These are phyloP conservation scores for Pachymerium ferrugineum DNA, from an alignment of 2,888 invertebrate species.

Conservation along the genomic window DNA sequence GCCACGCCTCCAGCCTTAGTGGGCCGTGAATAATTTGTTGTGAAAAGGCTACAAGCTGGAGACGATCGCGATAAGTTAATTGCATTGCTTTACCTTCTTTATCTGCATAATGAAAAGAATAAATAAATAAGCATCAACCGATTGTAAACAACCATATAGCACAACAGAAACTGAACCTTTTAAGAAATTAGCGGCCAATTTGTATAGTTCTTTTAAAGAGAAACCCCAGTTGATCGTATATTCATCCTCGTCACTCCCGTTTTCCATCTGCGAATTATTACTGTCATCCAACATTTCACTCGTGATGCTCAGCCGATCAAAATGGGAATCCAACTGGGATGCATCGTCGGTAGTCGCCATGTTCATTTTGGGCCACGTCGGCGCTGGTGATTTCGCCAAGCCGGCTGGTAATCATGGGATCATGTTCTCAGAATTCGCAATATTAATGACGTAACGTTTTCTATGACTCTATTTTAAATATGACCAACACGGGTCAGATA, in stretches of 20 bases:
- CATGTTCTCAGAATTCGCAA: too few relatives aligned
- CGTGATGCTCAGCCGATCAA: conserved; percentile 27
- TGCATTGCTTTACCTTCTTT: conserved; percentile 97
- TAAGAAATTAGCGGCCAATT: conserved; percentile 81
- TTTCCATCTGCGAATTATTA: not conserved
- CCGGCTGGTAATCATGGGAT: not conserved
- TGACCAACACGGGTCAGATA: too few relatives aligned
- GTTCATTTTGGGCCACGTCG: conserved; percentile 16
- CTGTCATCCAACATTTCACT: not conserved
- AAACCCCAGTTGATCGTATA: conserved; percentile 49
- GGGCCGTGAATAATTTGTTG: conserved; percentile 86
- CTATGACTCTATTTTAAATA: too few relatives aligned
- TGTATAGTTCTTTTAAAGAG: conserved; percentile 69
- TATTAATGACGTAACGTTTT: too few relatives aligned
- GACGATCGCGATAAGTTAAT: conserved; percentile 85
- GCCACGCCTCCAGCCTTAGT: conserved; percentile 62
- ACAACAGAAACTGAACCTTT: conserved; percentile 64
- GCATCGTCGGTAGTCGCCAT: conserved; percentile 28
- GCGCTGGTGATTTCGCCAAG: not conserved
- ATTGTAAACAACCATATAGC: not conserved
- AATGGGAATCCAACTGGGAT: conserved; percentile 18
- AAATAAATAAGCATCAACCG: not conserved
- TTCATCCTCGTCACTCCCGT: conserved; percentile 36
- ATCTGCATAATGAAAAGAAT: conserved; percentile 59
- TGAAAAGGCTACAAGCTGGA: conserved; percentile 83